Evolutionary conservation across 2,888 invertebrate genomes (phyloP), one percentile per base, ranked within the genome.

Genomic region (Agrotis segetum): DNA sequence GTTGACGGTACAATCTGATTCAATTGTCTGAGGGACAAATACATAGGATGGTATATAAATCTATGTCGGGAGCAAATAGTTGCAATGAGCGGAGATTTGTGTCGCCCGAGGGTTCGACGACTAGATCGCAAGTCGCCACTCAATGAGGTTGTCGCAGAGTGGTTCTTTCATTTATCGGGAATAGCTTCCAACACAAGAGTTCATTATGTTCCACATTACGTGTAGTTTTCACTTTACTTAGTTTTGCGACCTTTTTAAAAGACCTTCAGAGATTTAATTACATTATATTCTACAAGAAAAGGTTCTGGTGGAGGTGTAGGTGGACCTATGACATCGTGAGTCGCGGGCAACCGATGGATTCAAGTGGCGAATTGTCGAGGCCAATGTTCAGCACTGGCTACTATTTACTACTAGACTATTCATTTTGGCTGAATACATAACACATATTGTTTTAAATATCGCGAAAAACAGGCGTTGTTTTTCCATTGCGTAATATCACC

Each of bases 81-180:
- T 34, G 55, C 60, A 56, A 14, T 59, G 49, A 69, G 24, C 77
- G 56, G 49, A 63, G 74, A 50, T 63, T 63, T 24, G 47, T 61
- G 21, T 40, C 40, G 67, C 3, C 29, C n/a, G 56, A 21, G 3
- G 60, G 21, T 9, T n/a, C 24, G 17, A 52, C 47, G n/a, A 59
- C 40, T 49, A 29, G n/a, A 6, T 52, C 55, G 16, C 50, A 24
- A 21, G n/a, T 62, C 55, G n/a, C 46, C 24, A 29, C 46, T 58
- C n/a, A 56, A 63, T 63, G 59, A 60, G 49, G 19, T 19, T 49
- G 44, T 34, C 17, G 65, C 19, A 17, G 11, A 19, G n/a, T 7
- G n/a, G 21, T 55, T n/a, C 17, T 46, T 29, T 63, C 44, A 46
- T 59, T 53, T n/a, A 5, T 21, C 19, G 49, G 49, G 64, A 55